Evolutionary conservation across 2,797 vertebrate genomes (phyloP), one percentile per base, ranked within the genome.

Genomic region (Channa striata): DNA sequence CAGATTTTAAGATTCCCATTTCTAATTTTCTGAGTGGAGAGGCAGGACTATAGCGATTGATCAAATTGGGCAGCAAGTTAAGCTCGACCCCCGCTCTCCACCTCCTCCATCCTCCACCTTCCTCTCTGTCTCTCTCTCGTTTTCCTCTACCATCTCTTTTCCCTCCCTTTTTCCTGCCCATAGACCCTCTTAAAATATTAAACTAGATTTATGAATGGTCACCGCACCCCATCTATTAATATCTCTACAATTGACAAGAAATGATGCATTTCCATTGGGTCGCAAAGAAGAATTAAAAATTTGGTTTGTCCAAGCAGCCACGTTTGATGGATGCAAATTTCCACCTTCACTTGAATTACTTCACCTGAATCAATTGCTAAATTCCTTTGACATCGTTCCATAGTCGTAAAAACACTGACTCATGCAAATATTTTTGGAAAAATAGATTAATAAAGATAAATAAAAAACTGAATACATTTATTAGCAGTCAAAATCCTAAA

Each of bases 181-280:
- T 92, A 93, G 90, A 93, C 84, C 89, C 88, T 94, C 84, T 90
- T 94, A 92, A 94, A 94, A 94, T 94, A 94, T 94, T 94, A 91
- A 94, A 90, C 79, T 81, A 88, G 92, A 94, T 93, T 93, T 93
- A 95, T 94, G 92, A 92, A 92, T 88, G 91, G 92, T 91, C 92
- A 93, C 83, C 69, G 67, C 78, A 80, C 81, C 79, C 82, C 85
- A 91, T 90, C 91, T 93, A 93, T 94, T 93, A 93, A 91, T 94
- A 93, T 88, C 92, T 82, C 75, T 69, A 66, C 87, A 91, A 90
- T 91, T 92, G 93, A 91, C 90, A 92, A 79, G 87, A 90, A 81
- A 74, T 81, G 34, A 91, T 91, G 87, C 84, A 86, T 93, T 91
- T 86, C 19, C 80, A 73, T 75, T 68, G 72, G 65, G 23, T 47